phyloP scores from a whole-genome alignment of 2,797 vertebrate genomes.

The Etheostoma perlongum region DNA sequence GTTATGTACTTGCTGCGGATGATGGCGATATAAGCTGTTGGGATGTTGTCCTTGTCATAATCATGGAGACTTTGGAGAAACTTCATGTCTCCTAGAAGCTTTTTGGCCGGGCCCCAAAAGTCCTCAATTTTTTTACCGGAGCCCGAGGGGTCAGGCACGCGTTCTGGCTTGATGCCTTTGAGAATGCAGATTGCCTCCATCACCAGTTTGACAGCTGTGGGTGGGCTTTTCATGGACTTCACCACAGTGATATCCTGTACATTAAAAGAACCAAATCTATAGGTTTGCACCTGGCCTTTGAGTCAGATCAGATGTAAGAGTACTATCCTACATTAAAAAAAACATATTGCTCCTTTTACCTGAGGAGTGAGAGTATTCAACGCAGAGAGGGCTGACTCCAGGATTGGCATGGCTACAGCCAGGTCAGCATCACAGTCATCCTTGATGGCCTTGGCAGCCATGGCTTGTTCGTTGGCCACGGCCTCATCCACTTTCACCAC shows the following conservation, averaged over 20 bases:
- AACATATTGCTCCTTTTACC: conserved; percentile 72
- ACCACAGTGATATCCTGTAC: conserved; percentile 93
- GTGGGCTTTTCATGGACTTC: conserved; percentile 95
- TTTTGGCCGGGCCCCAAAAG: conserved; percentile 94
- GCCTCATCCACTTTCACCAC: conserved; percentile 91
- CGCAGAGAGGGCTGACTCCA: conserved; percentile 89
- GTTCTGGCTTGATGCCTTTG: conserved; percentile 93
- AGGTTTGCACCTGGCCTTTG: not conserved
- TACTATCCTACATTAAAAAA: not conserved
- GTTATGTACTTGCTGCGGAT: conserved; percentile 92
- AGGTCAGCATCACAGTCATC: conserved; percentile 94
- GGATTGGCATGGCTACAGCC: conserved; percentile 88
- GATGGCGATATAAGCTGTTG: conserved; percentile 84
- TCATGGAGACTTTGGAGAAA: conserved; percentile 94
- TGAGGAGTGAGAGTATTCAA: conserved; percentile 91
- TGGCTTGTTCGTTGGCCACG: conserved; percentile 89
- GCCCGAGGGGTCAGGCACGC: conserved; percentile 89
- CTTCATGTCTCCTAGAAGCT: conserved; percentile 90
- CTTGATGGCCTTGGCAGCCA: conserved; percentile 93
- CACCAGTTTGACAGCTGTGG: conserved; percentile 91
- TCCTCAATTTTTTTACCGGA: conserved; percentile 92
- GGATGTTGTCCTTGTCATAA: conserved; percentile 94
- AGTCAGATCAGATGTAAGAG: not conserved
- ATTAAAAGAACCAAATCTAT: conserved; percentile 7
- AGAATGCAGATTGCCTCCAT: conserved; percentile 96